These are phyloP conservation scores for Amblyteles armatorius DNA, from an alignment of 2,888 invertebrate species.

Conservation along the genomic window DNA sequence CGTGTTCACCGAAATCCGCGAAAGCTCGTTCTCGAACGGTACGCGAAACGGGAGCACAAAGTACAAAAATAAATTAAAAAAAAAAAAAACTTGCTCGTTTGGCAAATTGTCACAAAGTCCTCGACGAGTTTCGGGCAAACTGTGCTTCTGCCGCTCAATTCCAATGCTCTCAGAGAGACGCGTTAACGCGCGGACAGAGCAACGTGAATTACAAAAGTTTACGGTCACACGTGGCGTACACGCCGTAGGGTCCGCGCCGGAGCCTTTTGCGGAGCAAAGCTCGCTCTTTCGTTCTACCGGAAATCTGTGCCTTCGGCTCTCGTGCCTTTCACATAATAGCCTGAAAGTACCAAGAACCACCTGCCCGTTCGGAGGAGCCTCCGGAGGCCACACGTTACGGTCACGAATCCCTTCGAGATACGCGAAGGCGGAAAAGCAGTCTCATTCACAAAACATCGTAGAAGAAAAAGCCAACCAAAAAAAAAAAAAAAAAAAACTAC, in stretches of 20 bases:
- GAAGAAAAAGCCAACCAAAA: neutral
- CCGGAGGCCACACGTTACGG: neutral
- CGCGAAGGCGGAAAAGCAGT: too few species aligned
- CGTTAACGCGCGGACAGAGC: neutral
- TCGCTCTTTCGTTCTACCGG: neutral
- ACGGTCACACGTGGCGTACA: slow-evolving; percentile 9
- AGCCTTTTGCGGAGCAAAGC: slow-evolving; percentile 2
- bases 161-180: neutral
- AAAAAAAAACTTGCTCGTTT: slow-evolving; percentile 10
- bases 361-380: slow-evolving; percentile 9
- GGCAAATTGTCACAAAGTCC: slow-evolving; percentile 13
- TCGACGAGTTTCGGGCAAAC: slow-evolving; percentile 2
- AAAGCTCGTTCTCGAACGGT: slow-evolving; percentile 30
- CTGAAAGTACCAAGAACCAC: neutral
- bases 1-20: neutral
- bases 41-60: neutral
- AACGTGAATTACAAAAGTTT: slow-evolving; percentile 4
- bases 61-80: neutral
- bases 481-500: neutral
- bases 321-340: slow-evolving; percentile 4
- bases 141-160: neutral
- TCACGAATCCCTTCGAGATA: too few species aligned
- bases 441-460: too few species aligned
- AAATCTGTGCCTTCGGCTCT: slow-evolving; percentile 5
- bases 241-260: neutral